phyloP scores from a whole-genome alignment of 2,113 vertebrate genomes.

The Rallus limicola region DNA sequence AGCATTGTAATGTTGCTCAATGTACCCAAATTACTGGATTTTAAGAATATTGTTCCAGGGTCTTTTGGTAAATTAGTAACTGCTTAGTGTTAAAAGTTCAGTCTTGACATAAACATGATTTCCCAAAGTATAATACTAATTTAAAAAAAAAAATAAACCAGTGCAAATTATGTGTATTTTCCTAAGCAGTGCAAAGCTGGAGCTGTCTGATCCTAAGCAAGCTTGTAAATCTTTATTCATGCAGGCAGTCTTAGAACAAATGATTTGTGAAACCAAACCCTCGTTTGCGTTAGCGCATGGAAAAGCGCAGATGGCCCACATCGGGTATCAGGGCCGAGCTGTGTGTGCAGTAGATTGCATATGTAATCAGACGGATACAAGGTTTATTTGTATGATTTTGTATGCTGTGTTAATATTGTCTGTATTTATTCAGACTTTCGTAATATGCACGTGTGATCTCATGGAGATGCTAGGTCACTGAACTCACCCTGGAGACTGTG shows the following conservation, averaged over 20 bases:
- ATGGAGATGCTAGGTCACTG: background rate
- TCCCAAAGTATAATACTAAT: background rate
- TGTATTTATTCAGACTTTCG: background rate
- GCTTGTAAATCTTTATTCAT: background rate
- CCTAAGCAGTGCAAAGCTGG: background rate
- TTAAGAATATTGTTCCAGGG: background rate
- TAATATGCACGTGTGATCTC: background rate
- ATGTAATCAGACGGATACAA: background rate
- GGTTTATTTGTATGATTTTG: background rate
- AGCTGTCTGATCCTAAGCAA: background rate
- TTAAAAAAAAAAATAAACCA: background rate
- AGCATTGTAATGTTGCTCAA: background rate
- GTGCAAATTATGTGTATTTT: background rate
- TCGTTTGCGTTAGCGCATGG: background rate
- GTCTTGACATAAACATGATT: background rate
- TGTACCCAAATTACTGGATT: background rate
- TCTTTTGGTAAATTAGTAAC: background rate
- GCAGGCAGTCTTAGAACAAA: background rate
- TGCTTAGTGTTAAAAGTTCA: background rate
- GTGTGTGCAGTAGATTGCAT: background rate
- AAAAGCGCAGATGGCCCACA: background rate
- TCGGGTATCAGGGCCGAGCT: background rate
- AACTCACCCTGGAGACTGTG: slow-evolving; percentile 40
- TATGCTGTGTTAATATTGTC: background rate
- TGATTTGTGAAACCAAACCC: background rate